These are phyloP conservation scores for Haliclystus octoradiatus DNA, from an alignment of 30 jellyfish, hydroid and myxozoan species.

Conservation along the genomic window DNA sequence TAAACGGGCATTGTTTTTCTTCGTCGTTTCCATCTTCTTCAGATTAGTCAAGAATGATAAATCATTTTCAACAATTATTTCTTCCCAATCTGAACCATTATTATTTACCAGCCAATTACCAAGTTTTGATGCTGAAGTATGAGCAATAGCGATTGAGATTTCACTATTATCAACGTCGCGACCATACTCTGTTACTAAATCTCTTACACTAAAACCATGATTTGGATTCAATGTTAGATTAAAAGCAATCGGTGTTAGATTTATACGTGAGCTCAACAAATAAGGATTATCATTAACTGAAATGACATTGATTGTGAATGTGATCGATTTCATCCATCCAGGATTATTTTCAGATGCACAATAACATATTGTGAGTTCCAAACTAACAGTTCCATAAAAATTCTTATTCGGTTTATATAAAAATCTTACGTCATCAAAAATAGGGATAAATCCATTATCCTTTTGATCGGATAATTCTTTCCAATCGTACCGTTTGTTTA, in stretches of 20 bases:
- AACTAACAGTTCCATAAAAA: conserved; percentile 20
- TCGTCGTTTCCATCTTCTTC: not conserved
- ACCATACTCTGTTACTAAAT: conserved; percentile 7
- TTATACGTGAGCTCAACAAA: not conserved
- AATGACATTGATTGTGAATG: conserved; percentile 9
- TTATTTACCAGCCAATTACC: conserved; percentile 56
- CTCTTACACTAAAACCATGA: conserved; percentile 44
- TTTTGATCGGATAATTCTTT: no score
- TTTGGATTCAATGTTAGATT: conserved; percentile 32
- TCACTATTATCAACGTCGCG: conserved; percentile 33
- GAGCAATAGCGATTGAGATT: conserved; percentile 49
- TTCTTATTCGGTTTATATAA: conserved; percentile 7
- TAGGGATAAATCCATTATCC: not conserved
- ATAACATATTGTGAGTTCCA: conserved; percentile 24
- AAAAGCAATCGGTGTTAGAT: conserved; percentile 56
- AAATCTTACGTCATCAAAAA: not conserved
- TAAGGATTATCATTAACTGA: conserved; percentile 48
- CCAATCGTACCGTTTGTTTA: not conserved
- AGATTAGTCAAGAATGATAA: conserved; percentile 2
- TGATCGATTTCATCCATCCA: conserved; percentile 1
- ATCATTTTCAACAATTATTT: conserved; percentile 3
- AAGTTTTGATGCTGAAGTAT: conserved; percentile 11
- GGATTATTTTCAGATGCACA: conserved; percentile 2
- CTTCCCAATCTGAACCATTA: conserved; percentile 24
- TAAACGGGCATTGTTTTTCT: not conserved